Evolutionary conservation across 1,140 invertebrate species (phyloP).

Genomic region (Drosophila tristis): DNA sequence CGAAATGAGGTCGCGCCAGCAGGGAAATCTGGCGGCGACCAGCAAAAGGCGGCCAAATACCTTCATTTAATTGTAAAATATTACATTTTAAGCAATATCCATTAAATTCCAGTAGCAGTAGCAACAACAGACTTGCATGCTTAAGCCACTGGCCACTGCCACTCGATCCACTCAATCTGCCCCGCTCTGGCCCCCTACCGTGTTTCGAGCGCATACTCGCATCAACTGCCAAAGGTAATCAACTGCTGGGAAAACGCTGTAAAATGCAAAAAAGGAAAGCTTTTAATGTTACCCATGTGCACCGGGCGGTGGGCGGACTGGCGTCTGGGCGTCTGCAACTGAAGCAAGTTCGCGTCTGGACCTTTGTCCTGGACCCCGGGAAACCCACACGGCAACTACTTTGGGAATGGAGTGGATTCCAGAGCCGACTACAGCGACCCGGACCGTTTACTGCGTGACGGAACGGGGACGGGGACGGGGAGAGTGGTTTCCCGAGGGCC

Average conservation of each 20-base stretch:
- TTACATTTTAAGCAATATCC: conserved; percentile 78
- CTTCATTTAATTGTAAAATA: conserved; percentile 82
- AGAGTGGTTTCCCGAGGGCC: not conserved
- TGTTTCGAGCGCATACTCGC: conserved; percentile 1
- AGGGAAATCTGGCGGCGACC: conserved; percentile 23
- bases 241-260: conserved; percentile 50
- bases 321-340: conserved; percentile 27
- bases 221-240: conserved; percentile 79
- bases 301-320: conserved; percentile 6
- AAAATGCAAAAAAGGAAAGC: conserved; percentile 38
- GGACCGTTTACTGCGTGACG: no score
- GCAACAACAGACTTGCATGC: conserved; percentile 52
- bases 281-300: conserved; percentile 77
- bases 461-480: no score
- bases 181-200: not conserved
- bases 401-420: conserved; percentile 21
- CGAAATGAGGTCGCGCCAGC: conserved; percentile 41
- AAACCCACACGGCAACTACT: not conserved
- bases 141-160: conserved; percentile 44
- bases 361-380: conserved; percentile 50
- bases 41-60: conserved; percentile 44
- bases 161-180: not conserved
- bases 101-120: conserved; percentile 51
- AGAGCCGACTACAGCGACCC: not conserved
- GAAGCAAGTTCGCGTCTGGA: conserved; percentile 51